A percentile compares a stretch with the other conserved stretches of the same genome.
Conservation (phyloP, 2,113 vertebrate species). For the Cephalophus harveyi region DNA sequence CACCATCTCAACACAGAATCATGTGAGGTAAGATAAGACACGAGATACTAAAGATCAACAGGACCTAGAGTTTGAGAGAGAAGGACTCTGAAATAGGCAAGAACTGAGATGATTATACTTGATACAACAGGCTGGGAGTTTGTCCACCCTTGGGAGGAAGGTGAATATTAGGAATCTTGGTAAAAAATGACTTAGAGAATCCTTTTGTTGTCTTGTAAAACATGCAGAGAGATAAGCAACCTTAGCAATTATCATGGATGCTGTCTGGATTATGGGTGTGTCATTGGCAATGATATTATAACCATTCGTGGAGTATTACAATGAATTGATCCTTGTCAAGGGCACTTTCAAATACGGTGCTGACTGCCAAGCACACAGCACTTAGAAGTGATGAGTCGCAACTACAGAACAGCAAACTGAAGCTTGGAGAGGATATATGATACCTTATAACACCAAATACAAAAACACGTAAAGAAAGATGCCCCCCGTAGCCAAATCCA, state of each 20-base stretch:
- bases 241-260: background rate
- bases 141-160: background rate
- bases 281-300: background rate
- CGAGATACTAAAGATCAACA: background rate
- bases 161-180: background rate
- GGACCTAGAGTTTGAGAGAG: background rate
- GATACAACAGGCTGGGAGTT: background rate
- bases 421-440: background rate
- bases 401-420: background rate
- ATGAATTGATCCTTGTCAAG: background rate
- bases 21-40: background rate
- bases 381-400: background rate
- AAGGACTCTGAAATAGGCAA: background rate
- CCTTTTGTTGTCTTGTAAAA: background rate
- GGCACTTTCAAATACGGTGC: background rate
- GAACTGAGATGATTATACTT: background rate
- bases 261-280: background rate
- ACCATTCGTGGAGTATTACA: background rate
- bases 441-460: background rate
- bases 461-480: background rate
- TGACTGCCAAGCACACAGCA: too few species aligned
- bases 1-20: background rate
- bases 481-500: background rate
- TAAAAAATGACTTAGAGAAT: slow-evolving; percentile 1
- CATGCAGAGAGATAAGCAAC: background rate